Conservation (phyloP, 2,888 invertebrate genomes). For the Noctua fimbriata region DNA sequence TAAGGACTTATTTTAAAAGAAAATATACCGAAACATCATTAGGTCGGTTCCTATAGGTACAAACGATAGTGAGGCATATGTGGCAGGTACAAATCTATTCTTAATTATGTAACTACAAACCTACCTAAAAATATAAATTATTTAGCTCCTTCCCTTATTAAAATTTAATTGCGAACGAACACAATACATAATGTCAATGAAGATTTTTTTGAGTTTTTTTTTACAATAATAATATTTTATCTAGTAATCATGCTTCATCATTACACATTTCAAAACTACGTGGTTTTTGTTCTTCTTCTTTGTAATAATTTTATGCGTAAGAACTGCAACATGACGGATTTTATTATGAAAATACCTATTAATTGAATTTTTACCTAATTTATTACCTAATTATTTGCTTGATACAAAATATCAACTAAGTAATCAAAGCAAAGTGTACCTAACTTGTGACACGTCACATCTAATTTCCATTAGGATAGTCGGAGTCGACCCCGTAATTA, state of each 20-base stretch:
- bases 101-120: conserved; percentile 49
- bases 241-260: not conserved
- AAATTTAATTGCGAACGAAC: conserved; percentile 35
- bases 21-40: conserved; percentile 30
- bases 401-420: conserved; percentile 60
- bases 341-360: conserved; percentile 63
- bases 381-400: conserved; percentile 70
- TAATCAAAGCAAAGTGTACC: conserved; percentile 49
- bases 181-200: conserved; percentile 28
- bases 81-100: conserved; percentile 57
- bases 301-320: conserved; percentile 21
- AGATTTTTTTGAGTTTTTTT: not conserved
- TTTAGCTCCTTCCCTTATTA: conserved; percentile 28
- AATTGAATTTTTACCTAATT: conserved; percentile 62
- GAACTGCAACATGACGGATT: conserved; percentile 46
- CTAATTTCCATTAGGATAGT: not conserved
- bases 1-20: not conserved
- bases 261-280: conserved; percentile 33
- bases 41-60: conserved; percentile 16
- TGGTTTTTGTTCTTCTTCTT: not conserved
- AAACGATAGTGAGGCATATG: conserved; percentile 46
- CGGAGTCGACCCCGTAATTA: not conserved
- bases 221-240: conserved; percentile 12
- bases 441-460: not conserved
- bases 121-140: conserved; percentile 44